A percentile compares a stretch with the other conserved stretches of the same genome.
These are phyloP conservation scores for Drosophila rubida DNA, from an alignment of 2,888 invertebrate species.

Conservation along the genomic window DNA sequence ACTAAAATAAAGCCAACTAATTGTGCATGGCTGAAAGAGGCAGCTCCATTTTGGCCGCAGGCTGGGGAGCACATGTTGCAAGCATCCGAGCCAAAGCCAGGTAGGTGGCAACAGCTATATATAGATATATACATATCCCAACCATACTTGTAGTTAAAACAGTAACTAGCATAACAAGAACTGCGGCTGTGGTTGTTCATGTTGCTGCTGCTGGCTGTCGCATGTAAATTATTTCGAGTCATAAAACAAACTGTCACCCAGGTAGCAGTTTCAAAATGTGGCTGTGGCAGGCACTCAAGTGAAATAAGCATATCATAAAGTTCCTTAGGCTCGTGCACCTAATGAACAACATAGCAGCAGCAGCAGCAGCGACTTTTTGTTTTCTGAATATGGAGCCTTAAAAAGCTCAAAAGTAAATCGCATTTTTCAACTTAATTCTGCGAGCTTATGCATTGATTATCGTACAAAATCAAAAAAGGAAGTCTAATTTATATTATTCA, in stretches of 20 bases:
- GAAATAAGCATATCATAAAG: constrained; percentile 42
- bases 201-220: constrained; percentile 12
- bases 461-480: too few relatives aligned
- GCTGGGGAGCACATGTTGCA: constrained; percentile 6
- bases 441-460: not conserved
- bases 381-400: constrained; percentile 23
- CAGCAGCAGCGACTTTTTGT: constrained; percentile 16
- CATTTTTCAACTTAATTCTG: not conserved
- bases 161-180: constrained; percentile 2
- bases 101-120: constrained; percentile 6
- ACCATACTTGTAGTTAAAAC: not conserved
- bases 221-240: constrained; percentile 56
- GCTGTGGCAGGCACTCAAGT: constrained; percentile 17
- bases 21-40: constrained; percentile 24
- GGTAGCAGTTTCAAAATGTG: constrained; percentile 39
- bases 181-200: constrained; percentile 10
- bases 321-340: constrained; percentile 26
- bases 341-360: constrained; percentile 40
- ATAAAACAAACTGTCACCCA: constrained; percentile 62
- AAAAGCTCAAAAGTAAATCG: constrained; percentile 35
- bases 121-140: not conserved
- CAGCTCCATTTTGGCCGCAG: not conserved
- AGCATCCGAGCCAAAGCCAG: not conserved
- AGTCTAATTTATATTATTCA: too few relatives aligned
- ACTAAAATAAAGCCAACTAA: constrained; percentile 34